These are phyloP conservation scores for Loxodonta africana DNA, from an alignment of 2,113 vertebrate species.

Conservation along the genomic window DNA sequence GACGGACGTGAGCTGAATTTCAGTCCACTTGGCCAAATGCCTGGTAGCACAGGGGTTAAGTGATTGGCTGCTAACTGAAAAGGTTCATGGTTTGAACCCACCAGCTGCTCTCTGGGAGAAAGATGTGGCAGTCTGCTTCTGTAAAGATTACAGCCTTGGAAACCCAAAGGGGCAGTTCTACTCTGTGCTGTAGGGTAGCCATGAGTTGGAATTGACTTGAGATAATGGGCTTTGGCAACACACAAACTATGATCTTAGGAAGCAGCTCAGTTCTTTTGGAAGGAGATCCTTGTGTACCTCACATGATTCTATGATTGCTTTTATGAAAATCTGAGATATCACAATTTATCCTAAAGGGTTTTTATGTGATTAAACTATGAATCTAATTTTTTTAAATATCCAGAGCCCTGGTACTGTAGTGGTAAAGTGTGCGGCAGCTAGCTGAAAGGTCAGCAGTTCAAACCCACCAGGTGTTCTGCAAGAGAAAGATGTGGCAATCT, in stretches of 20 bases:
- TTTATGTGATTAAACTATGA: conserved; percentile 19
- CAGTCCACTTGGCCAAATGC: not conserved
- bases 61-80: not conserved
- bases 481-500: too few species aligned
- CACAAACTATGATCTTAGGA: not conserved
- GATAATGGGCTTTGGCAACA: not conserved
- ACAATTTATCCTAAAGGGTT: conserved; percentile 32
- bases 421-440: too few species aligned
- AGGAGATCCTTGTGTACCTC: not conserved
- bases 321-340: not conserved
- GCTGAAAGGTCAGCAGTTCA: too few species aligned
- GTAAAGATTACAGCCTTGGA: not conserved
- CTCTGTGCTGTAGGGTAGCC: too few species aligned
- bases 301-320: not conserved
- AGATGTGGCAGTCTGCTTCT: not conserved
- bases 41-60: not conserved
- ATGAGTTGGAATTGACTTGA: not conserved
- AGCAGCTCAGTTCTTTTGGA: not conserved
- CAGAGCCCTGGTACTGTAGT: not conserved
- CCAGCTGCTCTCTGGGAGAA: not conserved
- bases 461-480: too few species aligned
- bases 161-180: too few species aligned
- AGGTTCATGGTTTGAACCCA: not conserved
- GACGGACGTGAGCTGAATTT: not conserved
- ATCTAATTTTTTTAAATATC: not conserved